Evolutionary conservation across 1,140 invertebrate genomes (phyloP), one percentile per base, ranked within the genome.

Genomic region (Patella vulgata): DNA sequence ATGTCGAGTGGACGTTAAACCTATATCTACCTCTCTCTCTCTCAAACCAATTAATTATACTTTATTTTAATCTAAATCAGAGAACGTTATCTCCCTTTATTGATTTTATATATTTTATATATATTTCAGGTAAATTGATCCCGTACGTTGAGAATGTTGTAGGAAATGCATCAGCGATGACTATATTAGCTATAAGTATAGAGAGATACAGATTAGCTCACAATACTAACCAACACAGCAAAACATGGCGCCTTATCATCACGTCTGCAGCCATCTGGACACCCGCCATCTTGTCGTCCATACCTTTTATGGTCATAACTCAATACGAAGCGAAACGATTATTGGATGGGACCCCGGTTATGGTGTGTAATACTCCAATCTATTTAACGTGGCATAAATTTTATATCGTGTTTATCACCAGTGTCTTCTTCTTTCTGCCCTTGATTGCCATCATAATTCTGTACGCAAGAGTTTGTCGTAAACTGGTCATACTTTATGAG

Each of bases 201-300:
- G 95, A 97, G 81, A 87, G 95, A 6, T 97, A 97, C 85, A 95
- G 96, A 83, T 95, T 94, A 28, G 97, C 97, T 74, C 97, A 94
- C 82, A 90, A 94, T 71, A 94, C 94, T 0, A 83, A 97, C 43
- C 89, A 92, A 72, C 54, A 55, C 9, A 44, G 42, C 14, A 31
- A 43, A 5, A 50, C 58, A n/a, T 50, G 40, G 30, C 28, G 62
- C 36, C 31, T 28, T 23, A 50, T 67, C 8, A 23, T 58, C 23
- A 63, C 68, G 25, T 58, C 61, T 52, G 40, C 62, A 14, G 31
- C 53, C 40, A 64, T 73, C 31, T 72, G 70, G 70, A 39, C 67
- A 12, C 47, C 60, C 33, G 54, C 63, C 31, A 44, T 64, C 6
- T 9, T 55, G 2, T 57, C 59, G 1, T 58, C 67, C 6, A 14